Conservation (phyloP, 2,113 vertebrate species). For the Rhinoptilus africanus region DNA sequence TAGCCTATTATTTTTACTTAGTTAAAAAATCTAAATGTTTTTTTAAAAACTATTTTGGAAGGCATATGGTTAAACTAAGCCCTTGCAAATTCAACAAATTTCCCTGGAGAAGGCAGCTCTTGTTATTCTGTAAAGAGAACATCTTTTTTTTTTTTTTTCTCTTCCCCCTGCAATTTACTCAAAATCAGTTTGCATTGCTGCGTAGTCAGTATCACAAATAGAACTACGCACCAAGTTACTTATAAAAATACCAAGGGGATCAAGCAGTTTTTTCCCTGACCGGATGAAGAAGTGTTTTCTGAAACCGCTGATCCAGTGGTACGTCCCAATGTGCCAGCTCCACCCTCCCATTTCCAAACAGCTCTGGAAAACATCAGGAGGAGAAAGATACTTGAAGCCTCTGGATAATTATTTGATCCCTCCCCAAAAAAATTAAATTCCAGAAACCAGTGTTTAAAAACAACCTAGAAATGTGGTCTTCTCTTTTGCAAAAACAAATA, state of each 20-base stretch:
- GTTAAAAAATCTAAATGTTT: background rate
- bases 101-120: background rate
- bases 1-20: background rate
- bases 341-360: background rate
- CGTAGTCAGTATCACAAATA: background rate
- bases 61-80: background rate
- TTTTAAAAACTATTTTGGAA: background rate
- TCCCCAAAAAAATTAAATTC: slow-evolving; percentile 24
- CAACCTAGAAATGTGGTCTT: slow-evolving; percentile 41
- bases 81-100: background rate
- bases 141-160: background rate
- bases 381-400: background rate
- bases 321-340: background rate
- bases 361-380: background rate
- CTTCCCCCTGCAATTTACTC: background rate
- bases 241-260: slow-evolving; percentile 9
- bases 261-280: background rate
- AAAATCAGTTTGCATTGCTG: background rate
- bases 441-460: slow-evolving; percentile 58
- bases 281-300: background rate
- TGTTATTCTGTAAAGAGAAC: background rate
- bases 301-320: background rate
- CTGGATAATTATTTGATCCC: background rate
- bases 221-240: background rate
- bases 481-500: slow-evolving; percentile 49